Conservation (phyloP, 2,113 vertebrate species). For the Willisornis vidua region DNA sequence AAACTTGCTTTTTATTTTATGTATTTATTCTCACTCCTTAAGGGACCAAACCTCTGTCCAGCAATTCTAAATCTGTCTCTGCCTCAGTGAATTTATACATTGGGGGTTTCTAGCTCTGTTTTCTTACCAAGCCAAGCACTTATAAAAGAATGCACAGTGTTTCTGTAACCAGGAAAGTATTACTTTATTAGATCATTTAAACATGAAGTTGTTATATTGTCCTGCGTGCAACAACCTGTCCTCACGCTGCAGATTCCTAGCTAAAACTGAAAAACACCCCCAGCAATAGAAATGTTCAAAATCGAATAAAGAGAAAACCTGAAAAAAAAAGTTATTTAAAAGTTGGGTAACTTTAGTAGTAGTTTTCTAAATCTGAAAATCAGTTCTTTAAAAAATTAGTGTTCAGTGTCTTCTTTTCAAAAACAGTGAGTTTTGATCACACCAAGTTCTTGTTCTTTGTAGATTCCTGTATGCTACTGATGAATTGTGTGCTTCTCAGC, state of each 20-base stretch:
- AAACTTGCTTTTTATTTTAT: not conserved
- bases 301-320: not conserved
- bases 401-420: not conserved
- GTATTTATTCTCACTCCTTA: not conserved
- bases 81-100: not conserved
- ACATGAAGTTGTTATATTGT: not conserved
- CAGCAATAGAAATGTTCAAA: not conserved
- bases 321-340: not conserved
- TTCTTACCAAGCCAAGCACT: not conserved
- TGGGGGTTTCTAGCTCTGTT: not conserved
- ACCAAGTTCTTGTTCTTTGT: not conserved
- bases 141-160: not conserved
- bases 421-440: not conserved
- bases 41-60: not conserved
- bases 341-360: not conserved
- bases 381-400: not conserved
- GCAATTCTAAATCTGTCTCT: not conserved
- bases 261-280: not conserved
- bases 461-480: not conserved
- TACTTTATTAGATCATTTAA: not conserved
- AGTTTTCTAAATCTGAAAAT: not conserved
- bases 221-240: not conserved
- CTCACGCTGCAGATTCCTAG: not conserved
- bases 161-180: not conserved
- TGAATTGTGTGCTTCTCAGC: not conserved